Evolutionary conservation across 2,797 vertebrate genomes (phyloP).

Genomic region (Triplophysa yarkandensis): DNA sequence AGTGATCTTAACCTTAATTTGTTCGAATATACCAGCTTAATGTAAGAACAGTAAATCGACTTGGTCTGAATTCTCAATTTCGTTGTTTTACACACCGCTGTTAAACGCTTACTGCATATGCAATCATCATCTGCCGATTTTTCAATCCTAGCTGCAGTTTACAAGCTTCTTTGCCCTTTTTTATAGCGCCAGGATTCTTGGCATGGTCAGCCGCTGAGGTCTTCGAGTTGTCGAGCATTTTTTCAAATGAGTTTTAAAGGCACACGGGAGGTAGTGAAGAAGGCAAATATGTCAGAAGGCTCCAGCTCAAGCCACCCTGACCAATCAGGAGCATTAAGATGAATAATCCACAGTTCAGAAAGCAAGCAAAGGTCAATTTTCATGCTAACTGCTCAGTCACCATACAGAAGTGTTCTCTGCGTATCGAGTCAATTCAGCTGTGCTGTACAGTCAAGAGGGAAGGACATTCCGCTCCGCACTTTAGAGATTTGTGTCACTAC

Average conservation of each 20-base stretch:
- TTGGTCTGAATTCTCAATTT: slow-evolving; percentile 50
- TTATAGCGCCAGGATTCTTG: slow-evolving; percentile 48
- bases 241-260: slow-evolving; percentile 54
- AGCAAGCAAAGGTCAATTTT: slow-evolving; percentile 78
- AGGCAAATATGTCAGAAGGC: slow-evolving; percentile 55
- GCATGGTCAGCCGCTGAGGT: slow-evolving; percentile 45
- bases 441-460: slow-evolving; percentile 60
- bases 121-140: slow-evolving; percentile 58
- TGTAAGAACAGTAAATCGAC: slow-evolving; percentile 20
- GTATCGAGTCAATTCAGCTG: slow-evolving; percentile 68
- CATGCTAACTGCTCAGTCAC: slow-evolving; percentile 72
- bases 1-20: slow-evolving; percentile 7
- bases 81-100: slow-evolving; percentile 54
- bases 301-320: slow-evolving; percentile 62
- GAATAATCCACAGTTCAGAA: slow-evolving; percentile 75
- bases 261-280: slow-evolving; percentile 37
- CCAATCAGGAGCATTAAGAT: slow-evolving; percentile 70
- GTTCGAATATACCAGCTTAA: slow-evolving; percentile 38
- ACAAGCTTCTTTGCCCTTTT: slow-evolving; percentile 41
- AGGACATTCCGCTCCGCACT: slow-evolving; percentile 55
- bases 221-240: slow-evolving; percentile 48
- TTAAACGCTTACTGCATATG: slow-evolving; percentile 57
- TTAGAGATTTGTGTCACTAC: slow-evolving; percentile 49
- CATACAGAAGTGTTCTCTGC: slow-evolving; percentile 60
- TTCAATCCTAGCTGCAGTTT: slow-evolving; percentile 57